Evolutionary conservation across 2,113 vertebrate species (phyloP).

Genomic region (Charadrius vociferus): DNA sequence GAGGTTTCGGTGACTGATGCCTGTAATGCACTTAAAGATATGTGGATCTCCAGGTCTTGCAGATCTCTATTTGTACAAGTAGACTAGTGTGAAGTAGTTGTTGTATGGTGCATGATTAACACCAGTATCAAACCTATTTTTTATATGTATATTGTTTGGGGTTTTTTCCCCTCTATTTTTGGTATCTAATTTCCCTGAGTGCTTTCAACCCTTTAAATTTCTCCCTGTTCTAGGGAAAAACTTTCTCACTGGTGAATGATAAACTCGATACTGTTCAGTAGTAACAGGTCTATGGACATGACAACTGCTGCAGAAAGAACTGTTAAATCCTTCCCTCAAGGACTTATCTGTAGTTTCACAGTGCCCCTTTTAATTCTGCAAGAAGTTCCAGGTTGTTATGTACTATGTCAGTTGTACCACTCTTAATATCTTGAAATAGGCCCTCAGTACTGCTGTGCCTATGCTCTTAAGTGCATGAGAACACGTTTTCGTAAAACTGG

Average conservation of each 20-base stretch:
- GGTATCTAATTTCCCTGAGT: not conserved
- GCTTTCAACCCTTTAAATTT: not conserved
- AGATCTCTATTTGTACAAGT: not conserved
- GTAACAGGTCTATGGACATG: not conserved
- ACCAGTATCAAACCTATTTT: not conserved
- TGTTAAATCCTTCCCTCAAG: no score
- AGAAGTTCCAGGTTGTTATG: no score
- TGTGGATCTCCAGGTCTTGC: not conserved
- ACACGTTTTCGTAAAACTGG: no score
- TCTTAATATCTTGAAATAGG: no score
- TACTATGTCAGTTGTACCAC: no score
- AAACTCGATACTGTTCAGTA: not conserved
- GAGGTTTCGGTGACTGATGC: not conserved
- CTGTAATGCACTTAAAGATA: no score
- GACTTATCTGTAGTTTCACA: no score
- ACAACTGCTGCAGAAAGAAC: not conserved
- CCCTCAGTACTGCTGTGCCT: no score
- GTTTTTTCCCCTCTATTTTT: not conserved
- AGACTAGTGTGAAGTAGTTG: not conserved
- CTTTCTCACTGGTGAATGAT: not conserved
- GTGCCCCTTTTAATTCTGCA: no score
- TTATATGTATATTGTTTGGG: not conserved
- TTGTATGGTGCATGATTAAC: not conserved
- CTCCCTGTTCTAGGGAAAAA: not conserved
- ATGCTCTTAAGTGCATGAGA: no score